These are phyloP conservation scores for Sebastiscus albofasciatus DNA, from an alignment of 2,797 vertebrate genomes.

Conservation along the genomic window DNA sequence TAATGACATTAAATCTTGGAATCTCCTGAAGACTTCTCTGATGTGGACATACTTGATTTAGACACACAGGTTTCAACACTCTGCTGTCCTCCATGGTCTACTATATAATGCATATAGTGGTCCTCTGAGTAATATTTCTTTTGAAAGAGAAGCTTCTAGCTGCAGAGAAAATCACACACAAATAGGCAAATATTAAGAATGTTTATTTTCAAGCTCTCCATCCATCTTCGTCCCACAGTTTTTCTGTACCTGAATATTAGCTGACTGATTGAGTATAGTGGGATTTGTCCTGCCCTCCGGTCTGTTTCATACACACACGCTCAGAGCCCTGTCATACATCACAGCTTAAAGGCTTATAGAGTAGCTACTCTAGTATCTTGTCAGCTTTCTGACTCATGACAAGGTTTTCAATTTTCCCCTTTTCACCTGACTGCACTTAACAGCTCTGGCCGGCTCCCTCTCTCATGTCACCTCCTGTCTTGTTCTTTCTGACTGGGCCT, in stretches of 20 bases:
- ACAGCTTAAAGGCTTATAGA: conserved; percentile 46
- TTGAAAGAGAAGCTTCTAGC: background rate
- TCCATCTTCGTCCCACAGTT: background rate
- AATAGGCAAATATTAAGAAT: background rate
- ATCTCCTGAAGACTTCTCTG: background rate
- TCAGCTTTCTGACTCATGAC: conserved; percentile 64
- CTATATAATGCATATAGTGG: background rate
- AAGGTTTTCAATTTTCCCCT: conserved; percentile 65
- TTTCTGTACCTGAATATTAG: conserved; percentile 21
- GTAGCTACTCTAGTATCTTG: conserved; percentile 49
- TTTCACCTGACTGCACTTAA: conserved; percentile 64
- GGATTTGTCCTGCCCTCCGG: conserved; percentile 20
- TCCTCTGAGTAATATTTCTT: background rate
- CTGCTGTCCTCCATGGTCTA: background rate
- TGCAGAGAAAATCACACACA: background rate
- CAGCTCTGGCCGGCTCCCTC: background rate
- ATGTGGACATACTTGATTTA: conserved; percentile 4
- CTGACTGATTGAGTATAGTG: conserved; percentile 28
- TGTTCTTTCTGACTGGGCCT: conserved; percentile 21
- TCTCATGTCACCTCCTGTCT: background rate
- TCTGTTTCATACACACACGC: conserved; percentile 19
- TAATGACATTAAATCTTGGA: background rate
- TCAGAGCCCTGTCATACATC: conserved; percentile 29
- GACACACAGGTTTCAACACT: conserved; percentile 16
- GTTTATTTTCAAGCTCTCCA: conserved; percentile 3